Evolutionary conservation across 2,797 vertebrate species (phyloP).

Genomic region (Esox masquinongy): DNA sequence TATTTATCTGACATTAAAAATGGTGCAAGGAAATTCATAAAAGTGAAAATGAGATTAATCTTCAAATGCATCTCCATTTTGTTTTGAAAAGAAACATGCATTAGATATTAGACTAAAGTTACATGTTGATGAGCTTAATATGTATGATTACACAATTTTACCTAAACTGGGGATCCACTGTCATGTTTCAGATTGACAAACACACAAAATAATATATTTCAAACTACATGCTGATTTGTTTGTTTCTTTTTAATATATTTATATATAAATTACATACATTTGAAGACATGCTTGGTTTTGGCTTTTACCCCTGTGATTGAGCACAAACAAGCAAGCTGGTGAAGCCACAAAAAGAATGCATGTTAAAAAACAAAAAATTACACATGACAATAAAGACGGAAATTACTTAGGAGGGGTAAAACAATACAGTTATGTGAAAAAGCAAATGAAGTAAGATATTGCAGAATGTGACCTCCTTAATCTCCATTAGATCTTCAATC

Average conservation of each 20-base stretch:
- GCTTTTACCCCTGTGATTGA: slow-evolving; percentile 63
- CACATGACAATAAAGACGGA: slow-evolving; percentile 22
- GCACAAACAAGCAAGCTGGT: slow-evolving; percentile 69
- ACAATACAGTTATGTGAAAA: slow-evolving; percentile 21
- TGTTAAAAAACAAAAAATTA: slow-evolving; percentile 24
- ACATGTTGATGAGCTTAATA: too few relatives aligned
- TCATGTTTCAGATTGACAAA: neutral
- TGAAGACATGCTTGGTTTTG: slow-evolving; percentile 74
- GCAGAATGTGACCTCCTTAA: slow-evolving; percentile 14
- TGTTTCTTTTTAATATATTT: slow-evolving; percentile 75
- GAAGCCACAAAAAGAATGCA: slow-evolving; percentile 53
- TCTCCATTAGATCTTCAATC: slow-evolving; percentile 12
- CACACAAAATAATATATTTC: neutral
- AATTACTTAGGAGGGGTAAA: slow-evolving; percentile 22
- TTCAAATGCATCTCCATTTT: too few relatives aligned
- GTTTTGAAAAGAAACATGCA: too few relatives aligned
- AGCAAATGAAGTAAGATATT: slow-evolving; percentile 22
- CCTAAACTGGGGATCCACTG: neutral
- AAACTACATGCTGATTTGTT: slow-evolving; percentile 36
- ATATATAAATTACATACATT: slow-evolving; percentile 77
- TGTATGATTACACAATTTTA: too few relatives aligned
- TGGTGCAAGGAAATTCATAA: too few relatives aligned
- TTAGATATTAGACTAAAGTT: too few relatives aligned
- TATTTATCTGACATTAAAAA: too few relatives aligned
- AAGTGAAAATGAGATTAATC: too few relatives aligned